phyloP scores from a whole-genome alignment of 2,113 vertebrate genomes.

The Brachypteracias leptosomus region DNA sequence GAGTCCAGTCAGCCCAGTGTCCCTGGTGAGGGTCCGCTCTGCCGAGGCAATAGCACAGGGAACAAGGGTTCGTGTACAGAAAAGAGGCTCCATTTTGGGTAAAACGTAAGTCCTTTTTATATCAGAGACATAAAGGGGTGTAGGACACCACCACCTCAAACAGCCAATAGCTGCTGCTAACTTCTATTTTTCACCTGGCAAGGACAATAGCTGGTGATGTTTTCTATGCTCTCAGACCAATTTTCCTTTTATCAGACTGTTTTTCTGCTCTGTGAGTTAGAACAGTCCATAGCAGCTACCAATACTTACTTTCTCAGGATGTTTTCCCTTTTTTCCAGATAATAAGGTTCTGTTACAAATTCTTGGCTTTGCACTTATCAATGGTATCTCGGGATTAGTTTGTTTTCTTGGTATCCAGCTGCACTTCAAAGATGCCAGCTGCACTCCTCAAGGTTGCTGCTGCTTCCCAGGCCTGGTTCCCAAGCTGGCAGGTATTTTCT shows the following conservation, averaged over 20 bases:
- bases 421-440: background rate
- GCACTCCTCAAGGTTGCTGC: background rate
- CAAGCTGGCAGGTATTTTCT: background rate
- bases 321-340: background rate
- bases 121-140: background rate
- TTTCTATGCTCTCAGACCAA: background rate
- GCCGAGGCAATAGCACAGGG: background rate
- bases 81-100: background rate
- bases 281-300: background rate
- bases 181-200: background rate
- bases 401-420: background rate
- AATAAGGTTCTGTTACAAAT: background rate
- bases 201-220: background rate
- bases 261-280: background rate
- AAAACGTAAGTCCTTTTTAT: background rate
- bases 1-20: background rate
- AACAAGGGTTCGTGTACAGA: background rate
- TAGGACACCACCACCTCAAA: background rate
- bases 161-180: background rate
- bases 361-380: background rate
- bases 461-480: background rate
- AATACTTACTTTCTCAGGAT: background rate
- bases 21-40: background rate
- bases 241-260: background rate
- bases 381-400: background rate